Conservation (phyloP, 2,888 invertebrate genomes). For the Lathronympha strigana region DNA sequence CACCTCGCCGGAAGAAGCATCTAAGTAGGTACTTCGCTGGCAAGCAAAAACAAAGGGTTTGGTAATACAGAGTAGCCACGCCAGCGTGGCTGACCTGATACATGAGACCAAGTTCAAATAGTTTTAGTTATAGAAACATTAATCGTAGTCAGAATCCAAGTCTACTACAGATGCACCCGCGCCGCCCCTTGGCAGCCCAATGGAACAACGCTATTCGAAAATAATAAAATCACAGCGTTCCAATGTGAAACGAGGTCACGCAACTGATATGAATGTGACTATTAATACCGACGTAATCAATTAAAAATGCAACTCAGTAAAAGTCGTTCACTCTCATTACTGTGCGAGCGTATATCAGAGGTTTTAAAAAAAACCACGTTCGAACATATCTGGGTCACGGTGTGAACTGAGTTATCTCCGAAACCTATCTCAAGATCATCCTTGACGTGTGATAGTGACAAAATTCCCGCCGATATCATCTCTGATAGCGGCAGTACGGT, state of each 20-base stretch:
- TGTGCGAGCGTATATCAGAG: slow-evolving; percentile 3
- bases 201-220: slow-evolving; percentile 14
- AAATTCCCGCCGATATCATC: slow-evolving; percentile 34
- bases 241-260: slow-evolving; percentile 28
- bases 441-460: slow-evolving; percentile 44
- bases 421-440: slow-evolving; percentile 52
- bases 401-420: slow-evolving; percentile 45
- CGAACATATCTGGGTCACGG: slow-evolving; percentile 45
- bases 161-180: slow-evolving; percentile 8
- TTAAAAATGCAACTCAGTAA: slow-evolving; percentile 29
- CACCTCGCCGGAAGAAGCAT: no score
- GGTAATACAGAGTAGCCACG: no score
- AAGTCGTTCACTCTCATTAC: slow-evolving; percentile 22
- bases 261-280: slow-evolving; percentile 31
- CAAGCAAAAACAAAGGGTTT: not conserved
- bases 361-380: slow-evolving; percentile 20
- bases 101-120: not conserved
- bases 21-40: not conserved
- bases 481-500: slow-evolving; percentile 39
- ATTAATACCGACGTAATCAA: slow-evolving; percentile 27
- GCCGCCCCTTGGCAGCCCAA: slow-evolving; percentile 30
- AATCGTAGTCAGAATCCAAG: not conserved
- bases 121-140: not conserved
- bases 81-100: not conserved
- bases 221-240: slow-evolving; percentile 26